Evolutionary conservation across 2,797 vertebrate genomes (phyloP).

Genomic region (Podarcis lilfordi): DNA sequence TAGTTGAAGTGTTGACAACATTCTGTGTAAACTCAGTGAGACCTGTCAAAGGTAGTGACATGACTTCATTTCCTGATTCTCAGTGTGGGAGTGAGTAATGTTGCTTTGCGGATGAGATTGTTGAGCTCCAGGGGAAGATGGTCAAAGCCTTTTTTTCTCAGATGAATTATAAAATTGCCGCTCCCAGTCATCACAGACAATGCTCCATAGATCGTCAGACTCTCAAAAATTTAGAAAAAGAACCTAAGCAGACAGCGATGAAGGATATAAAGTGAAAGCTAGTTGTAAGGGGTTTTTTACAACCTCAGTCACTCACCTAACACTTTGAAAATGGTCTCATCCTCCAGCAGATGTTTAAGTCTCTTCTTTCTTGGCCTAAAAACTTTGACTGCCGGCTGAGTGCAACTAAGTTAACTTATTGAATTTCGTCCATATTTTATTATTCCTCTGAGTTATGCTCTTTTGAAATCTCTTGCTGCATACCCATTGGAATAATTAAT

Average conservation of each 20-base stretch:
- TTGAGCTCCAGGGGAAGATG: slow-evolving; percentile 10
- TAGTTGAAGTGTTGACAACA: background rate
- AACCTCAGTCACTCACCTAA: background rate
- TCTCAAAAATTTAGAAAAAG: background rate
- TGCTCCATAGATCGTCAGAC: background rate
- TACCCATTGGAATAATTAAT: slow-evolving; percentile 38
- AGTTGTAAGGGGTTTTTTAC: too few species aligned
- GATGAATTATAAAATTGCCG: slow-evolving; percentile 24
- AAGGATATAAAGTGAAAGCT: too few species aligned
- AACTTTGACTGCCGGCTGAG: slow-evolving; percentile 24
- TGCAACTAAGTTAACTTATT: slow-evolving; percentile 37
- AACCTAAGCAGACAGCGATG: background rate
- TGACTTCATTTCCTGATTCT: slow-evolving; percentile 14
- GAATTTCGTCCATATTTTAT: slow-evolving; percentile 20
- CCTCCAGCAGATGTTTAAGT: background rate
- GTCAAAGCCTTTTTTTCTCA: slow-evolving; percentile 9
- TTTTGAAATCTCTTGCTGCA: slow-evolving; percentile 27
- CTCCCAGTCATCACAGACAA: background rate
- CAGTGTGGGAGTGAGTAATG: background rate
- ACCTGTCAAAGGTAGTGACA: background rate
- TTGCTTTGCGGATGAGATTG: background rate
- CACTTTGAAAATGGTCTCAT: background rate
- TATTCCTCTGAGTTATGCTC: slow-evolving; percentile 38
- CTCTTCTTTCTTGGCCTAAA: background rate
- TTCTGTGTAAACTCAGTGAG: background rate